Base-by-base conservation (phyloP, 2,797 vertebrate genomes). In the Hirundo rustica region DNA sequence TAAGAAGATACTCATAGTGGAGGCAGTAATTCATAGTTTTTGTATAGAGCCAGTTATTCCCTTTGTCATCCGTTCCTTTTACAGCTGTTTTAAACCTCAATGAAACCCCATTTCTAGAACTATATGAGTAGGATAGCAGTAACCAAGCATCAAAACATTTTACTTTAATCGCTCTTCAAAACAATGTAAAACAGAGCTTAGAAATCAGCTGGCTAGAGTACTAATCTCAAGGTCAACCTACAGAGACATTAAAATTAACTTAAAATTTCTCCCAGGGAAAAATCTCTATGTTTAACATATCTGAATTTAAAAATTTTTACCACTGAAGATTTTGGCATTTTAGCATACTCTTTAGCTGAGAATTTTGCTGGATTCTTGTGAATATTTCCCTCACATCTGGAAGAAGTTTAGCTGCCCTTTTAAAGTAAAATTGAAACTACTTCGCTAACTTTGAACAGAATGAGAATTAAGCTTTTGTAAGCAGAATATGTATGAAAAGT, bases 381-480 rank as follows among this genome's bases (percentile, higher is more conserved):
- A 91, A 7, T 67, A 86, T 61, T 88, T 88, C 54, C 25, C 40
- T 75, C 34, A 62, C 47, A 86, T 86, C 61, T 92, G 71, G 64
- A 92, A 70, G 36, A 66, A 58, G 47, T 89, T 93, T 84, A 88
- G 22, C 54, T 93, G 44, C 40, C 50, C 62, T 92, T 95, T 88
- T 78, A 75, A 94, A 95, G 44, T 34, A 90, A 91, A 93, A 94
- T 75, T 61, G 70, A 93, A 96, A 78, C 20, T 55, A 76, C 75
- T 84, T 88, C 78, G 50, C 70, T 78, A 84, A 70, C 55, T 93
- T 71, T 58, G 79, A 90, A 84, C 26, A 84, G 38, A 81, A 54
- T 44, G 70, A 85, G 80, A 83, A 85, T 76, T 85, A n/a, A 64
- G 73, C 68, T 92, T 92, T 95, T 86, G 66, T 75, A 92, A 94